Conservation (phyloP, 1,140 invertebrate genomes). For the Drosophila watanabei region DNA sequence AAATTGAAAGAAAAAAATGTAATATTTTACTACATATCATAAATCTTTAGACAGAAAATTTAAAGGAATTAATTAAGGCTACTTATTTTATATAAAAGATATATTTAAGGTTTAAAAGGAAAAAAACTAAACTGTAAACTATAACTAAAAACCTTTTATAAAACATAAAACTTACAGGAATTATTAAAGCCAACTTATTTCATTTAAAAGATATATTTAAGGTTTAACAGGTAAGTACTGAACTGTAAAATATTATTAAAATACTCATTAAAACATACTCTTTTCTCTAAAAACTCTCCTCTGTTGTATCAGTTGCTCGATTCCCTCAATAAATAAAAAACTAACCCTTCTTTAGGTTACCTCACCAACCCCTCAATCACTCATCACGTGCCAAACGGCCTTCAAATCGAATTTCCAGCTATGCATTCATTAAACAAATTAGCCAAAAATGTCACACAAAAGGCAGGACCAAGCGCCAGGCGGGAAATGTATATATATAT, state of each 20-base stretch:
- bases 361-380: slow-evolving; percentile 20
- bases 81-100: not conserved
- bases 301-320: not conserved
- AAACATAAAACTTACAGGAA: not conserved
- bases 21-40: too few relatives aligned
- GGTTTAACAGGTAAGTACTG: not conserved
- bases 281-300: not conserved
- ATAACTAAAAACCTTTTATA: not conserved
- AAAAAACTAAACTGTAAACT: not conserved
- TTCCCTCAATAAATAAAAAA: slow-evolving; percentile 22
- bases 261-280: not conserved
- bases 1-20: not conserved
- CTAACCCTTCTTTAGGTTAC: slow-evolving; percentile 21
- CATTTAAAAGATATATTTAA: not conserved
- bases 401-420: slow-evolving; percentile 27
- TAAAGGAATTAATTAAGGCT: not conserved
- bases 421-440: slow-evolving; percentile 72
- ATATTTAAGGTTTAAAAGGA: not conserved
- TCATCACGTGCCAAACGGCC: slow-evolving; percentile 51
- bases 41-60: not conserved
- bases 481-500: not conserved
- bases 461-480: slow-evolving; percentile 14
- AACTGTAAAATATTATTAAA: not conserved
- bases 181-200: not conserved
- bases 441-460: slow-evolving; percentile 48